Percentiles rank a stretch among this genome's conserved stretches.
Evolutionary conservation across 1,140 invertebrate species (phyloP).

Genomic region (Aphaenogaster floridana): DNA sequence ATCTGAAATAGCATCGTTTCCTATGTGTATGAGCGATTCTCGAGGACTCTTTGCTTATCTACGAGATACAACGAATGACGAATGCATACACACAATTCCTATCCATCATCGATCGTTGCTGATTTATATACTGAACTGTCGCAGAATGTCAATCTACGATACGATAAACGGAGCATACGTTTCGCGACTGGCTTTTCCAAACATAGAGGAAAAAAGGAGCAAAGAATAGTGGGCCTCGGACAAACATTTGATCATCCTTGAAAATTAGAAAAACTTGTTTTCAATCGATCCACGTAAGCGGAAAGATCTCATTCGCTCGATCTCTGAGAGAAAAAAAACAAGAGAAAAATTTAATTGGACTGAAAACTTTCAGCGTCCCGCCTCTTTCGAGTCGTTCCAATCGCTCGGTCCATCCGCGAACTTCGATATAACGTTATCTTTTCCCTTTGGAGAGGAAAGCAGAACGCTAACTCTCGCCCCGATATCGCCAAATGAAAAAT

Average conservation of each 20-base stretch:
- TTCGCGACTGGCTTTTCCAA: conserved; percentile 22
- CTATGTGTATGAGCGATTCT: background rate
- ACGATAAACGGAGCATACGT: conserved; percentile 7
- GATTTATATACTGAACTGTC: conserved; percentile 48
- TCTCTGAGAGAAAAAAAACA: conserved; percentile 46
- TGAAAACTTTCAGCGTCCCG: conserved; percentile 65
- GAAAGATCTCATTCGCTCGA: conserved; percentile 52
- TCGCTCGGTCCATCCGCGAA: conserved; percentile 54
- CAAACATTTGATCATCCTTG: conserved; percentile 45
- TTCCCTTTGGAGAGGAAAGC: conserved; percentile 24
- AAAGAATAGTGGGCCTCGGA: background rate
- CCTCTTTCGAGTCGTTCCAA: conserved; percentile 57
- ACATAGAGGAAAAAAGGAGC: background rate
- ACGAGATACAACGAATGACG: conserved; percentile 55
- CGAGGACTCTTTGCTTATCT: conserved; percentile 56
- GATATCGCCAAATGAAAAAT: conserved; percentile 67
- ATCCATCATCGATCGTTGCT: conserved; percentile 43
- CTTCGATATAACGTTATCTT: conserved; percentile 68
- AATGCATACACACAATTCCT: conserved; percentile 53
- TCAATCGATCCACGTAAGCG: conserved; percentile 48
- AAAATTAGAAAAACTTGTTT: conserved; percentile 68
- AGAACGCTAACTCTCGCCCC: conserved; percentile 23
- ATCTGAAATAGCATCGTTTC: conserved; percentile 45
- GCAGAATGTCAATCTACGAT: conserved; percentile 30
- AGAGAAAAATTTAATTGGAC: conserved; percentile 71